Conservation (phyloP, 2,888 invertebrate genomes). For the Drosophila peninsularis region DNA sequence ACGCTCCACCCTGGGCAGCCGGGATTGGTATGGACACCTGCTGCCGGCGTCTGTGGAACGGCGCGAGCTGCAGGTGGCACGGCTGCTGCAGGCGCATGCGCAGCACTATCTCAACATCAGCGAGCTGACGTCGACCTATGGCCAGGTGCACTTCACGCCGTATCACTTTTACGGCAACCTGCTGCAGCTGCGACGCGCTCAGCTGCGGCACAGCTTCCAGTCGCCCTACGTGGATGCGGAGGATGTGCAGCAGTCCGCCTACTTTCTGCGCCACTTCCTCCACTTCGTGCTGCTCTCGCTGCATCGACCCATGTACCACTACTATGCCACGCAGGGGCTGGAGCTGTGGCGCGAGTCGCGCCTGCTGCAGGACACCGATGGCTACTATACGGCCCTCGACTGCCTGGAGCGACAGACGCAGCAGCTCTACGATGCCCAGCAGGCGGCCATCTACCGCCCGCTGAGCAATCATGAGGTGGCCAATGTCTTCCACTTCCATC, state of each 20-base stretch:
- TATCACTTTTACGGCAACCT: constrained; percentile 68
- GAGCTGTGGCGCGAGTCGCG: constrained; percentile 78
- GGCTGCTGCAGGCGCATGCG: constrained; percentile 72
- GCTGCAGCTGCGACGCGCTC: constrained; percentile 60
- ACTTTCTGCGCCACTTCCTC: constrained; percentile 79
- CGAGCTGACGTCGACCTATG: constrained; percentile 51
- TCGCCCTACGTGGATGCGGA: constrained; percentile 74
- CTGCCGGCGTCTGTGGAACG: constrained; percentile 64
- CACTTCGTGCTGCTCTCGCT: constrained; percentile 73
- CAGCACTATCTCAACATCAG: constrained; percentile 66
- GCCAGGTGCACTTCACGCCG: constrained; percentile 23
- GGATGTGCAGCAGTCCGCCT: constrained; percentile 74
- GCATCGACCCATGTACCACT: constrained; percentile 80
- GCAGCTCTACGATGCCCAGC: constrained; percentile 53
- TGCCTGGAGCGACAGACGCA: constrained; percentile 75
- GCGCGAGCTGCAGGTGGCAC: constrained; percentile 77
- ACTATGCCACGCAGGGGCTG: constrained; percentile 79
- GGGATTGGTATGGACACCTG: constrained; percentile 76
- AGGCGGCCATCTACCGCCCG: constrained; percentile 49
- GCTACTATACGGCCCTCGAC: constrained; percentile 80
- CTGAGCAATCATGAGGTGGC: constrained; percentile 63
- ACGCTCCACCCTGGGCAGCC: constrained; percentile 54
- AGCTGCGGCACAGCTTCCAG: constrained; percentile 62
- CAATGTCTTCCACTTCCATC: constrained; percentile 74
- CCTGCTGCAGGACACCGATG: constrained; percentile 75